phyloP scores from a whole-genome alignment of 2,797 vertebrate species.

The Chrosomus eos region DNA sequence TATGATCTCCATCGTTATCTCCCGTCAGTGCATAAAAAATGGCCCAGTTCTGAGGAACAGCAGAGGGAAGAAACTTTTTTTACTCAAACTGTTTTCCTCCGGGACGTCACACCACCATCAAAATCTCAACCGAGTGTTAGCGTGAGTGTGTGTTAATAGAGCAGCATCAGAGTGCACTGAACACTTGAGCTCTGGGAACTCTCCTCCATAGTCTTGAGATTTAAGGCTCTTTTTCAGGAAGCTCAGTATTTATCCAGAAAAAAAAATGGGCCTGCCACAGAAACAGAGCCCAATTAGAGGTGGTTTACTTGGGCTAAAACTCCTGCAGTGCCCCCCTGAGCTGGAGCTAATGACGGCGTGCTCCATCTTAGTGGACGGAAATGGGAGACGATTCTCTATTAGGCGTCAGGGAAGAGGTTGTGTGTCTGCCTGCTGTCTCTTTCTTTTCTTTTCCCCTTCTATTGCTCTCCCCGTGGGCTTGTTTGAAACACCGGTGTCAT shows the following conservation, averaged over 20 bases:
- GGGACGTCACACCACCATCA: constrained; percentile 26
- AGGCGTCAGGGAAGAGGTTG: constrained; percentile 30
- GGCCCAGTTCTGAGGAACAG: constrained; percentile 13
- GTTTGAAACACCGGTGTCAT: constrained; percentile 44
- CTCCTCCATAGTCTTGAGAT: constrained; percentile 24
- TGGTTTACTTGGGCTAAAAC: constrained; percentile 54
- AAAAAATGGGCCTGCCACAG: constrained; percentile 23
- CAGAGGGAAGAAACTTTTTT: constrained; percentile 23
- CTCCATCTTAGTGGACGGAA: constrained; percentile 47
- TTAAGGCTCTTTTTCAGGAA: constrained; percentile 8
- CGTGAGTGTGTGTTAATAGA: constrained; percentile 29
- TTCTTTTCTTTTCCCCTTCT: constrained; percentile 31
- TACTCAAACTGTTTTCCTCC: constrained; percentile 29
- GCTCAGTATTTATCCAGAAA: constrained; percentile 45
- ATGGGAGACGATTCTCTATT: constrained; percentile 50
- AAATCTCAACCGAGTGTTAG: constrained; percentile 15
- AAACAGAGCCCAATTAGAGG: constrained; percentile 54
- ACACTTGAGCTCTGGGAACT: constrained; percentile 41
- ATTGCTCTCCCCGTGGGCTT: constrained; percentile 46
- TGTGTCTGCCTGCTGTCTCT: constrained; percentile 39
- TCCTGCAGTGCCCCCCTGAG: constrained; percentile 55
- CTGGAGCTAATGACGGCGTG: constrained; percentile 44
- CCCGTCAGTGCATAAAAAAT: constrained; percentile 2
- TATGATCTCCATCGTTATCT: constrained; percentile 30
- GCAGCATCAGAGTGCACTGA: constrained; percentile 34